Evolutionary conservation across 2,113 vertebrate genomes (phyloP).

Genomic region (Lepus americanus): DNA sequence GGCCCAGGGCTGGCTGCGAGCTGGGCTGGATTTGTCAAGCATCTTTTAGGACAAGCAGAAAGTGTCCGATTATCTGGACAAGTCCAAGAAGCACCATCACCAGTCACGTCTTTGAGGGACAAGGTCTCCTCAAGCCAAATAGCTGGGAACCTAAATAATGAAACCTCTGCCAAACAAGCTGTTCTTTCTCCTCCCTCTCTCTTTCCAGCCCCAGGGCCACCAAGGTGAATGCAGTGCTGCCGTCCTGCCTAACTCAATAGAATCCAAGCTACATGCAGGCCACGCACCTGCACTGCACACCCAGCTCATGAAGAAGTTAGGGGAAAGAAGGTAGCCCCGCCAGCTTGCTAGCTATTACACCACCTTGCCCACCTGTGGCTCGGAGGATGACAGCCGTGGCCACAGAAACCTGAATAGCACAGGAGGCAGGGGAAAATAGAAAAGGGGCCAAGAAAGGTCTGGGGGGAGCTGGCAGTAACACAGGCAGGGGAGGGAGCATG

Average conservation of each 20-base stretch:
- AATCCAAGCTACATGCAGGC: neutral
- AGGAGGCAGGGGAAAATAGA: neutral
- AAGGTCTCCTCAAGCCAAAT: neutral
- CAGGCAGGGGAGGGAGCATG: neutral
- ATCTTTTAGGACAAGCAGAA: slow-evolving; percentile 22
- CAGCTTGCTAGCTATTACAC: neutral
- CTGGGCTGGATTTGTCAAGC: neutral
- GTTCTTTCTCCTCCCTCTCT: neutral
- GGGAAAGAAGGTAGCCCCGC: neutral
- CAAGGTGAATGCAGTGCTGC: neutral
- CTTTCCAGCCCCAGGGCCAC: neutral
- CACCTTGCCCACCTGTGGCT: neutral
- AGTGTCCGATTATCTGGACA: neutral
- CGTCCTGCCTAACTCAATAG: slow-evolving; percentile 13
- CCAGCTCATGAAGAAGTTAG: slow-evolving; percentile 2
- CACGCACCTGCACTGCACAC: neutral
- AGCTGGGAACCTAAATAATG: neutral
- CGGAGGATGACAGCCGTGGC: slow-evolving; percentile 13
- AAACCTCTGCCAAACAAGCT: slow-evolving; percentile 6
- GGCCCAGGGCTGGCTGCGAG: slow-evolving; percentile 26
- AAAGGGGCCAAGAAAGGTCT: neutral
- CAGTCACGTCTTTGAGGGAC: neutral
- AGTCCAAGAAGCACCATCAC: neutral
- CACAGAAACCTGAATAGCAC: slow-evolving; percentile 21
- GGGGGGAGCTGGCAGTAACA: neutral